Evolutionary conservation across 2,888 invertebrate species (phyloP).

Genomic region (Philaethria dido): DNA sequence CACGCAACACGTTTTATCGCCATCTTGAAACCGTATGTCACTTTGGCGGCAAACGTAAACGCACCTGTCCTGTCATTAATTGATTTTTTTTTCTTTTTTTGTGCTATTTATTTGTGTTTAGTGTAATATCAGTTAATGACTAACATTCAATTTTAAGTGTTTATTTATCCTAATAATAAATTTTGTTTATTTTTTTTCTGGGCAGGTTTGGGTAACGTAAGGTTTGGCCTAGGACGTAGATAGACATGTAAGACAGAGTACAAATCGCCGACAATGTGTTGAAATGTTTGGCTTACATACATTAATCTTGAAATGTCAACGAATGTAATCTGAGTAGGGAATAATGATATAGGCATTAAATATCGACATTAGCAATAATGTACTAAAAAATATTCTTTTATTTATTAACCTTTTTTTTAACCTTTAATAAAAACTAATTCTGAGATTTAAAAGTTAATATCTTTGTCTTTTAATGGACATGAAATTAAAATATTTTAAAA

Average conservation of each 20-base stretch:
- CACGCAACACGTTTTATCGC: conserved; percentile 31
- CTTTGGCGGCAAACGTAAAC: conserved; percentile 40
- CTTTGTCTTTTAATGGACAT: no score
- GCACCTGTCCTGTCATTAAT: conserved; percentile 58
- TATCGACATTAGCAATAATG: conserved; percentile 85
- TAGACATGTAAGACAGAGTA: conserved; percentile 83
- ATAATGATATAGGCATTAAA: conserved; percentile 83
- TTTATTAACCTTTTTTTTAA: conserved; percentile 41
- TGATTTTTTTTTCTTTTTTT: conserved; percentile 61
- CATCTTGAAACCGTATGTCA: conserved; percentile 36
- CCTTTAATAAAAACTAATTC: background rate
- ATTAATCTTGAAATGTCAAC: conserved; percentile 83
- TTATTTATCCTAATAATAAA: conserved; percentile 68
- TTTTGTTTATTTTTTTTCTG: conserved; percentile 69
- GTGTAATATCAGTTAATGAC: conserved; percentile 75
- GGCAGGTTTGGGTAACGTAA: conserved; percentile 84
- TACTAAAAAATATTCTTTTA: conserved; percentile 58
- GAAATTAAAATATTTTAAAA: no score
- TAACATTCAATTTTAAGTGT: conserved; percentile 68
- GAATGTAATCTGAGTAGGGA: conserved; percentile 85
- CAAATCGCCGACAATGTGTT: conserved; percentile 80
- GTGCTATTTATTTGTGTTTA: conserved; percentile 71
- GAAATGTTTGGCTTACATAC: conserved; percentile 81
- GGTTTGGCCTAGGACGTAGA: conserved; percentile 84
- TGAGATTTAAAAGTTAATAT: no score